Conservation (phyloP, 2,113 vertebrate genomes). For the Menidia beryllina region DNA sequence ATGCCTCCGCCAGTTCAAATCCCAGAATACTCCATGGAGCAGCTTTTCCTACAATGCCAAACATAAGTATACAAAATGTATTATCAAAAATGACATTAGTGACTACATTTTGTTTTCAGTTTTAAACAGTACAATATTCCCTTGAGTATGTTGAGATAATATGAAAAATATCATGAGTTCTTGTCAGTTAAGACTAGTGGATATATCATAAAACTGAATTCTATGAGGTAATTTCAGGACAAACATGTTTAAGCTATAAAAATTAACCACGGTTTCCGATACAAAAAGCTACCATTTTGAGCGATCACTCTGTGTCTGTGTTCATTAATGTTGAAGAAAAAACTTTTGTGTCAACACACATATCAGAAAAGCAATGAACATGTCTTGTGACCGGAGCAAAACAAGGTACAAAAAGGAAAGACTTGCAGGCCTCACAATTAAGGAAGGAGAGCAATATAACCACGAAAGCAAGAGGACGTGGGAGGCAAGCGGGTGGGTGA, state of each 20-base stretch:
- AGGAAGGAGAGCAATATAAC: conserved; percentile 56
- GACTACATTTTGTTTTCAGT: background rate
- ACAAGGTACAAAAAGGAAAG: conserved; percentile 51
- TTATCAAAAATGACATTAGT: conserved; percentile 1
- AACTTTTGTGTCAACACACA: background rate
- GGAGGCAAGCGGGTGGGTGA: conserved; percentile 70
- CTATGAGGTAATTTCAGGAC: background rate
- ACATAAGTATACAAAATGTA: conserved; percentile 11
- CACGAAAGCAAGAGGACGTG: conserved; percentile 71
- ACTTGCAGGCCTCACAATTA: conserved; percentile 49
- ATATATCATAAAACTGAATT: background rate
- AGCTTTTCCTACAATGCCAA: conserved; percentile 13
- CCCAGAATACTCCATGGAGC: conserved; percentile 44
- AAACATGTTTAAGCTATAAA: background rate
- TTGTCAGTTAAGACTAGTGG: background rate
- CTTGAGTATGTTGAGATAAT: background rate
- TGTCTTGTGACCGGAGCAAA: background rate
- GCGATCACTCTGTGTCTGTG: background rate
- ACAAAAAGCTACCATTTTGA: no score
- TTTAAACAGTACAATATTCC: background rate
- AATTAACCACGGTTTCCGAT: conserved; percentile 16
- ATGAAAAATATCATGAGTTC: background rate
- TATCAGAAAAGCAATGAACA: conserved; percentile 13
- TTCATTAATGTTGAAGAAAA: background rate
- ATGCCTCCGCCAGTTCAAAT: conserved; percentile 57